These are phyloP conservation scores for Nemurella pictetii DNA, from an alignment of 2,888 invertebrate genomes.

Conservation along the genomic window DNA sequence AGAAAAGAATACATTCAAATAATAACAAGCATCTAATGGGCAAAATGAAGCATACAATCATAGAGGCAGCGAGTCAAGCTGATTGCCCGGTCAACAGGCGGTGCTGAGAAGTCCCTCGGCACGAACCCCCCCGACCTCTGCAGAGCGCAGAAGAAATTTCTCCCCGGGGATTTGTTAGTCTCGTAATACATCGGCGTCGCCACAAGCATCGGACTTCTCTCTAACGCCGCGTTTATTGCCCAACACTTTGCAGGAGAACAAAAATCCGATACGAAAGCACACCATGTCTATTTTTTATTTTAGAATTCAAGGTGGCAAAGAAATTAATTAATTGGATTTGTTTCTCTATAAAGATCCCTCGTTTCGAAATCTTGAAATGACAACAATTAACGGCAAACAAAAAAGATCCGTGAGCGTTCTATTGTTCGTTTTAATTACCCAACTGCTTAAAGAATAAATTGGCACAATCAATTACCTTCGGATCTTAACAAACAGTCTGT, in stretches of 20 bases:
- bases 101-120: background rate
- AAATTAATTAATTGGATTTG: background rate
- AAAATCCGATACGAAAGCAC: background rate
- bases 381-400: background rate
- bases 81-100: background rate
- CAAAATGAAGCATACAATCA: background rate
- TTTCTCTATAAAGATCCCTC: background rate
- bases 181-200: background rate
- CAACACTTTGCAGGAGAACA: background rate
- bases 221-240: background rate
- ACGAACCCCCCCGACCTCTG: background rate
- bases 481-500: background rate
- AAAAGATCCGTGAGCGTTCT: background rate
- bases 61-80: background rate
- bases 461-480: background rate
- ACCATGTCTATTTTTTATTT: background rate
- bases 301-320: background rate
- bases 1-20: background rate
- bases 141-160: constrained; percentile 7
- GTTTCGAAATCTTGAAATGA: background rate
- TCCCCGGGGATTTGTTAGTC: background rate
- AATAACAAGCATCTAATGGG: background rate
- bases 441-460: background rate
- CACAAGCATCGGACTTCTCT: background rate
- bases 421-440: background rate